Conservation (phyloP, 2,888 invertebrate genomes). For the Heliconius aoede region DNA sequence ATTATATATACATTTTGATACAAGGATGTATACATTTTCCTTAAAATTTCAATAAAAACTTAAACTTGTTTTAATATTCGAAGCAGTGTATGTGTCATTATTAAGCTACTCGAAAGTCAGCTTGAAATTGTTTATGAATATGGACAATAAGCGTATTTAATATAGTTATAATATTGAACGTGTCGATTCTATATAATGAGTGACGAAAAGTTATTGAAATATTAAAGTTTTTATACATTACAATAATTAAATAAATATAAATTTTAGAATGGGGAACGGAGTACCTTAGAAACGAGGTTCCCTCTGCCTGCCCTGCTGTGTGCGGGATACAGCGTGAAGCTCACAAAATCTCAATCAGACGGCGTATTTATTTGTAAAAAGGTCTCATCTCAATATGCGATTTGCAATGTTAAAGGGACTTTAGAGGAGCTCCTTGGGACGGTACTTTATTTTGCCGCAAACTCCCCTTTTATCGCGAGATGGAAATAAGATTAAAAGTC, state of each 20-base stretch:
- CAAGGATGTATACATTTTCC: too few species aligned
- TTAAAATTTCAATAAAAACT: too few species aligned
- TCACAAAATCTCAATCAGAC: constrained; percentile 74
- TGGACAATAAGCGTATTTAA: too few species aligned
- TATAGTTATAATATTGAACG: too few species aligned
- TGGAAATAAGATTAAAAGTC: constrained; percentile 73
- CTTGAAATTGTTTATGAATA: not conserved
- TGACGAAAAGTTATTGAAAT: not conserved
- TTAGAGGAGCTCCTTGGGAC: constrained; percentile 74
- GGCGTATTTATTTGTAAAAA: constrained; percentile 69
- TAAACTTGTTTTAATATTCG: too few species aligned
- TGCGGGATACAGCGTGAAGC: too few species aligned
- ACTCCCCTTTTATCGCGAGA: constrained; percentile 66
- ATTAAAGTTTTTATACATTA: not conserved
- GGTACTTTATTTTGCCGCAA: constrained; percentile 78
- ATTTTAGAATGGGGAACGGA: too few species aligned
- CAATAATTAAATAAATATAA: not conserved
- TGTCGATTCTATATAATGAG: not conserved
- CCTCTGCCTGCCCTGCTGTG: too few species aligned
- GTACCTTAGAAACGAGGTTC: too few species aligned
- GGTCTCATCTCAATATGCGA: constrained; percentile 67
- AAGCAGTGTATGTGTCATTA: not conserved
- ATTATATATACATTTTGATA: too few species aligned
- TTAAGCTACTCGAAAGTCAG: not conserved
- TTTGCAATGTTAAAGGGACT: constrained; percentile 76